These are phyloP conservation scores for Ailurus styani DNA, from an alignment of 2,113 vertebrate species.

Conservation along the genomic window DNA sequence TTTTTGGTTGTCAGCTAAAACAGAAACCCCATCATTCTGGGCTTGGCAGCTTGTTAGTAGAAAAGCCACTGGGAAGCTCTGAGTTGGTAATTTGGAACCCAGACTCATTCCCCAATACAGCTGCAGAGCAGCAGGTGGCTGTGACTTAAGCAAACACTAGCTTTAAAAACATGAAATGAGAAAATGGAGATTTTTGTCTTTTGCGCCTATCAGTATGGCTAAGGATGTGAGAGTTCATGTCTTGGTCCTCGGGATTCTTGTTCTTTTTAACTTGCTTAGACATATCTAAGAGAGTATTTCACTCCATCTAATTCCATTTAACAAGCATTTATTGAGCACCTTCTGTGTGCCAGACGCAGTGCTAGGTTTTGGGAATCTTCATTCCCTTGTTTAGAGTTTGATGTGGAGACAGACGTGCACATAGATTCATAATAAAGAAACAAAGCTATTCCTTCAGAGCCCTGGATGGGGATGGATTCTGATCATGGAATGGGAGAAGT, in stretches of 20 bases:
- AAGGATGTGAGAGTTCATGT: neutral
- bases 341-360: neutral
- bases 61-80: slow-evolving; percentile 68
- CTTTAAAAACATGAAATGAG: slow-evolving; percentile 50
- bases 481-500: neutral
- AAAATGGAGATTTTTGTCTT: neutral
- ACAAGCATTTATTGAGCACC: neutral
- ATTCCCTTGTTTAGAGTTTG: slow-evolving; percentile 7
- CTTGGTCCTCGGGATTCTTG: neutral
- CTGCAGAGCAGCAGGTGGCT: slow-evolving; percentile 53
- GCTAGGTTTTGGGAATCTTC: neutral
- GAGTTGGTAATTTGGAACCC: slow-evolving; percentile 64
- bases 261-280: neutral
- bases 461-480: neutral
- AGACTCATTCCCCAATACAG: slow-evolving; percentile 61
- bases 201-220: neutral
- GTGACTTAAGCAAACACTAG: slow-evolving; percentile 43
- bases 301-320: neutral
- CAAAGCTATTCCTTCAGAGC: neutral
- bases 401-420: neutral
- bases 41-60: slow-evolving; percentile 72
- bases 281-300: neutral
- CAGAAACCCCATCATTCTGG: slow-evolving; percentile 53
- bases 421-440: neutral
- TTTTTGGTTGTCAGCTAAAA: slow-evolving; percentile 65